Base-by-base conservation (phyloP, 2,113 vertebrate species). In the Siniperca chuatsi region DNA sequence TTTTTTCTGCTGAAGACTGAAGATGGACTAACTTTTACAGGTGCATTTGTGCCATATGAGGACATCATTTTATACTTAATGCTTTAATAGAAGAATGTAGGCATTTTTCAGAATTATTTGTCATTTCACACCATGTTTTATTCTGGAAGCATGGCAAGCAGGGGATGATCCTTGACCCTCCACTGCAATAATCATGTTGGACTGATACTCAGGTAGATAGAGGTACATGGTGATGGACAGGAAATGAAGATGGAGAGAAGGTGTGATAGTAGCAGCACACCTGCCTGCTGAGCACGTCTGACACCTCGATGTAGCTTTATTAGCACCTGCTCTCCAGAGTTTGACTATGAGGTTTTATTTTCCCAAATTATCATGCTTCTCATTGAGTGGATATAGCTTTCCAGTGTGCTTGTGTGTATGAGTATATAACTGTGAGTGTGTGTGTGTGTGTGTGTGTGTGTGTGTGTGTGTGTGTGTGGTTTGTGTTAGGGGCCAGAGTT, bases 231-330 rank as follows among this genome's bases (percentile, higher is more conserved):
- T 46, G 77, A 74, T 52, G 71, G 67, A n/a, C 54, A 67, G 64
- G 66, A 78, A 84, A 76, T 57, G 33, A 54, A 74, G 74, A 78
- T 10, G 69, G 77, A 75, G 66, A 83, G 78, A 83, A 29, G 42
- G 68, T 67, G n/a, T 48, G 83, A 85, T 81, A 83, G 77, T 67
- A 75, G 84, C 82, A 80, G 78, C 70, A 35, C 79, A 90, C 82
- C 84, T 80, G 75, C 90, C 89, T 90, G 92, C 91, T 87, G 79
- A 89, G 87, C 66, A 23, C 52, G 92, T 93, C 90, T 85, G 87
- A 75, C 89, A 81, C 92, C 50, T 87, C 75, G 18, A 55, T 57
- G 68, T 29, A 77, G 83, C 62, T 60, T 25, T 70, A 79, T 68
- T 58, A 75, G 77, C 35, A 7, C 48, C 78, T 72, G 61, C 55